These are phyloP conservation scores for Halesus radiatus DNA, from an alignment of 1,140 invertebrate species.

Conservation along the genomic window DNA sequence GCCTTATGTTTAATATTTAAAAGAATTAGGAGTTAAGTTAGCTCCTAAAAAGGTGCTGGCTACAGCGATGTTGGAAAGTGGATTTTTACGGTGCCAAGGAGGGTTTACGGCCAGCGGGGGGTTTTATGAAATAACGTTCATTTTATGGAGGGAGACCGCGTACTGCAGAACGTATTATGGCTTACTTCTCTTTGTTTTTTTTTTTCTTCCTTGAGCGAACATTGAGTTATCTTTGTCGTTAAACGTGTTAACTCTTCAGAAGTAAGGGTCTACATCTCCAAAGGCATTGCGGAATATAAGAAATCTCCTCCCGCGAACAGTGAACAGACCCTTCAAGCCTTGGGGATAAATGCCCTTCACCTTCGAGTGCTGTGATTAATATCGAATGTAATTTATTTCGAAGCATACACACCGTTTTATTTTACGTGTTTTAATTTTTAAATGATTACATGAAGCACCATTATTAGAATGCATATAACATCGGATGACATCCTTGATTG, in stretches of 20 bases:
- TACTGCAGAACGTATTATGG: slow-evolving; percentile 3
- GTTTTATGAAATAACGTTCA: slow-evolving; percentile 4
- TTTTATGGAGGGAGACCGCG: slow-evolving; percentile 7
- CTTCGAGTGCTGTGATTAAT: too few relatives aligned
- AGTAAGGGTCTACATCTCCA: slow-evolving; percentile 3
- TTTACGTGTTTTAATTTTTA: too few relatives aligned
- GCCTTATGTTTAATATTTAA: background rate
- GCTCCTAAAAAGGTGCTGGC: background rate
- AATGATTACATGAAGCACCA: too few relatives aligned
- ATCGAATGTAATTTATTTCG: too few relatives aligned
- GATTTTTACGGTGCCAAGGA: slow-evolving; percentile 1
- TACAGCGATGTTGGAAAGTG: slow-evolving; percentile 7
- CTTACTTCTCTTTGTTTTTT: slow-evolving; percentile 15
- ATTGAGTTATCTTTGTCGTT: slow-evolving; percentile 24
- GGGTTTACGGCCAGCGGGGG: background rate
- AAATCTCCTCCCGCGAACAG: too few relatives aligned
- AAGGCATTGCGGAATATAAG: too few relatives aligned
- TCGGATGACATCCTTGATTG: too few relatives aligned
- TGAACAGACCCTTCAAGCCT: too few relatives aligned
- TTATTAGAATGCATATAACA: too few relatives aligned
- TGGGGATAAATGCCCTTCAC: too few relatives aligned
- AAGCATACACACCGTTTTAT: too few relatives aligned
- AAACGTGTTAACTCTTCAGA: slow-evolving; percentile 15
- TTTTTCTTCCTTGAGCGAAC: background rate
- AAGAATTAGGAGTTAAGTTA: background rate